Conservation (phyloP, 2,888 invertebrate species). For the Mythimna loreyi region DNA sequence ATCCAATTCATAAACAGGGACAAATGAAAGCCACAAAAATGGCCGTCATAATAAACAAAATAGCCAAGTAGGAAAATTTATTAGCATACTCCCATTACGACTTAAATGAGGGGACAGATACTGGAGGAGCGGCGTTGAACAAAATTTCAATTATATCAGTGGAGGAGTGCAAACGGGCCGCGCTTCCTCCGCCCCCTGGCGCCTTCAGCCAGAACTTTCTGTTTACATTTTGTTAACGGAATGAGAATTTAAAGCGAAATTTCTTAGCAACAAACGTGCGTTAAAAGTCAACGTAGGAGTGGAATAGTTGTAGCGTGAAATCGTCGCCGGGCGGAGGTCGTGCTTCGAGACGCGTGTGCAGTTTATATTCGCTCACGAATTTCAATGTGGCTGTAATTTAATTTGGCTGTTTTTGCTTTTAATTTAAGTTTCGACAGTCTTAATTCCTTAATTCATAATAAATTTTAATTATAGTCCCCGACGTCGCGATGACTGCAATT, state of each 20-base stretch:
- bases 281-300: conserved; percentile 75
- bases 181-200: conserved; percentile 70
- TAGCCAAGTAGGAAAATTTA: conserved; percentile 72
- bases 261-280: conserved; percentile 85
- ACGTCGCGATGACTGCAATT: not conserved
- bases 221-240: conserved; percentile 88
- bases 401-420: conserved; percentile 39
- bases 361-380: conserved; percentile 45
- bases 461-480: conserved; percentile 10
- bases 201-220: conserved; percentile 78
- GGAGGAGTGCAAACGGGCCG: conserved; percentile 72
- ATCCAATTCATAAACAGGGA: conserved; percentile 56
- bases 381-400: conserved; percentile 48
- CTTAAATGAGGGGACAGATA: conserved; percentile 72
- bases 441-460: conserved; percentile 23
- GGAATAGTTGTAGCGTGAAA: conserved; percentile 78
- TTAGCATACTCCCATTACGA: conserved; percentile 77
- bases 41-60: conserved; percentile 62
- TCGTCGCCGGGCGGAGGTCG: conserved; percentile 62
- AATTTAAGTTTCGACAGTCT: conserved; percentile 22
- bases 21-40: conserved; percentile 53
- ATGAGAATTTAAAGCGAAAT: conserved; percentile 87
- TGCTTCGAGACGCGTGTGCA: conserved; percentile 52
- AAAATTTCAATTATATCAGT: conserved; percentile 86
- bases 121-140: conserved; percentile 76